These are phyloP conservation scores for Lagorchestes hirsutus DNA, from an alignment of 2,797 vertebrate genomes.

Conservation along the genomic window DNA sequence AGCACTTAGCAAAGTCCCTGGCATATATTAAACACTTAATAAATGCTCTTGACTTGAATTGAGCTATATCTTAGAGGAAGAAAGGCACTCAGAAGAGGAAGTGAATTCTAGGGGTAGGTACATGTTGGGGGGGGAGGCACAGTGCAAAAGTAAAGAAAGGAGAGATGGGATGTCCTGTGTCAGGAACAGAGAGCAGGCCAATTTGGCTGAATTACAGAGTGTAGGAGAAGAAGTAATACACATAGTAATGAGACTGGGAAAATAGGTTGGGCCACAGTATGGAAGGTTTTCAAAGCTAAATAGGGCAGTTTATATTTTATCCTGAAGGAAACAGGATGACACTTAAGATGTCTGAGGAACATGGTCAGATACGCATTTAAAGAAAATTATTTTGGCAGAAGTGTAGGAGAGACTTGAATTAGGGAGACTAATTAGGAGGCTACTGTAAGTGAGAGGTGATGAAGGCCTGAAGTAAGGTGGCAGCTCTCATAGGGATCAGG, in stretches of 20 bases:
- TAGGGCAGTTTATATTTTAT: background rate
- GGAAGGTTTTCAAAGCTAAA: background rate
- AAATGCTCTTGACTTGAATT: background rate
- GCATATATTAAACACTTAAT: background rate
- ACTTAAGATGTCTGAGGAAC: background rate
- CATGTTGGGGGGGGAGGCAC: too few relatives aligned
- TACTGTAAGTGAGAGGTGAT: background rate
- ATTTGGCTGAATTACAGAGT: background rate
- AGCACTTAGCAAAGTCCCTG: background rate
- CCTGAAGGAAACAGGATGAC: background rate
- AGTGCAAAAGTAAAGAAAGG: background rate
- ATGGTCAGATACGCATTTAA: background rate
- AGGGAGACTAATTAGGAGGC: background rate
- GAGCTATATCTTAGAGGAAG: background rate
- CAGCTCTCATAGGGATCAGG: background rate
- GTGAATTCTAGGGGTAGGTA: background rate
- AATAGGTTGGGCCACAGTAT: background rate
- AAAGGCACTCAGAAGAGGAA: background rate
- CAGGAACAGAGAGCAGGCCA: background rate
- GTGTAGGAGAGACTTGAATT: background rate
- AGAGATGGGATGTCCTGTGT: background rate
- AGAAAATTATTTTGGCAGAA: background rate
- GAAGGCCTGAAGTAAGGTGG: background rate
- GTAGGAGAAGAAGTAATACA: background rate
- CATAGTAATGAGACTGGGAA: background rate